Evolutionary conservation across 2,113 vertebrate genomes (phyloP).

Genomic region (Heterocephalus glaber): DNA sequence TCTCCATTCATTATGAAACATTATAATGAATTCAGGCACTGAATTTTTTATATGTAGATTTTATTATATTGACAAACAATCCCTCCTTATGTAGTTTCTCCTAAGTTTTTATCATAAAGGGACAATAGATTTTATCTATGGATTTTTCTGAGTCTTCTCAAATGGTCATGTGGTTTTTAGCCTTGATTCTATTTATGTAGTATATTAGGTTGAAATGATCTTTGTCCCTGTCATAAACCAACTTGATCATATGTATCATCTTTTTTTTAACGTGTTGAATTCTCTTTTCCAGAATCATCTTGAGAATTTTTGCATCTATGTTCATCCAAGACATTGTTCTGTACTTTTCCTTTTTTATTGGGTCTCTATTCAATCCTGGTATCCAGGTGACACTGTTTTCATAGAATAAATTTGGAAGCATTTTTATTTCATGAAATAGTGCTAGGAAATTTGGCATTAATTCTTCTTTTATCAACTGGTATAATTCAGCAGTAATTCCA

Average conservation of each 20-base stretch:
- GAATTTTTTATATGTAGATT: background rate
- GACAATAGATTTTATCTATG: background rate
- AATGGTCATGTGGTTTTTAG: background rate
- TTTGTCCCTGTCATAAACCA: background rate
- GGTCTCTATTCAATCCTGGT: background rate
- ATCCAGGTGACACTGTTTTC: background rate
- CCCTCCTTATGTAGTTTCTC: too few species aligned
- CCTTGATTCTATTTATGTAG: background rate
- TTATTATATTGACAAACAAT: too few species aligned
- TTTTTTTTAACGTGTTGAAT: background rate
- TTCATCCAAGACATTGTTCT: background rate
- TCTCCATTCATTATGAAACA: too few species aligned
- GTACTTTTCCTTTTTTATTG: background rate
- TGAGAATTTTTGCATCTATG: too few species aligned
- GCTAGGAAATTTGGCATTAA: background rate
- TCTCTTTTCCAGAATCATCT: background rate
- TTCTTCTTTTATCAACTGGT: background rate
- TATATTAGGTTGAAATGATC: background rate
- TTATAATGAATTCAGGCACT: background rate
- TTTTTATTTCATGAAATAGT: background rate
- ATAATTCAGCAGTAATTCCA: background rate
- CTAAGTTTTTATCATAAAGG: background rate
- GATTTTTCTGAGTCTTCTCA: background rate
- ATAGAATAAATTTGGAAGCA: background rate
- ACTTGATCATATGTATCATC: background rate